A percentile compares a stretch with the other conserved stretches of the same genome.
These are phyloP conservation scores for Batillaria attramentaria DNA, from an alignment of 1,140 invertebrate genomes.

Conservation along the genomic window DNA sequence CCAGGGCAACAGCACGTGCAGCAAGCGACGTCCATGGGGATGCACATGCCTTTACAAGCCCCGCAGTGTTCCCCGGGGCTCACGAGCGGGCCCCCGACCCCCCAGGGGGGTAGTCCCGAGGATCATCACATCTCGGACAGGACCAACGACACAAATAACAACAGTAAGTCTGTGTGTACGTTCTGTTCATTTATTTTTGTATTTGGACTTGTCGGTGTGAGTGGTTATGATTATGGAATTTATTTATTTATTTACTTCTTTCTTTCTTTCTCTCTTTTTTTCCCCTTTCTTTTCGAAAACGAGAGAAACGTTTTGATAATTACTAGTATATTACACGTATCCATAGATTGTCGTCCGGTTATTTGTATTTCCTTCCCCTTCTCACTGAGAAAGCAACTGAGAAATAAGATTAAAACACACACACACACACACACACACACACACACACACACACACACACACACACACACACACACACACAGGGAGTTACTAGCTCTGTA, in stretches of 20 bases:
- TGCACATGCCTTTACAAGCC: slow-evolving; percentile 9
- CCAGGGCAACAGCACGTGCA: not conserved
- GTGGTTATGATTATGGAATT: not conserved
- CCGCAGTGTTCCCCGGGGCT: slow-evolving; percentile 16
- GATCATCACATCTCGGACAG: slow-evolving; percentile 22
- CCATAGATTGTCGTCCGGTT: too few relatives aligned
- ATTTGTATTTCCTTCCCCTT: too few relatives aligned
- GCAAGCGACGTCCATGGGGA: not conserved
- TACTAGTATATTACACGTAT: too few relatives aligned
- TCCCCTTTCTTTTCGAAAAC: not conserved
- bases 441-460: not conserved
- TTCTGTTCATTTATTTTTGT: not conserved
- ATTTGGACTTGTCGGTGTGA: not conserved
- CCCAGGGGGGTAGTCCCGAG: slow-evolving; percentile 28
- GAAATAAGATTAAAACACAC: too few relatives aligned
- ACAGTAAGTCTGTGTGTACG: slow-evolving; percentile 4
- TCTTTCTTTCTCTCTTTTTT: not conserved
- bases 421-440: not conserved
- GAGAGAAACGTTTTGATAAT: too few relatives aligned
- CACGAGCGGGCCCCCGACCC: slow-evolving; percentile 19
- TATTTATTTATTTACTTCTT: not conserved
- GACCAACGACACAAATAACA: slow-evolving; percentile 16
- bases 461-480: not conserved
- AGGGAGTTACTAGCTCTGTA: not conserved
- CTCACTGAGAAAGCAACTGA: too few relatives aligned